Conservation (phyloP, 2,888 invertebrate species). For the Platycheirus albimanus region DNA sequence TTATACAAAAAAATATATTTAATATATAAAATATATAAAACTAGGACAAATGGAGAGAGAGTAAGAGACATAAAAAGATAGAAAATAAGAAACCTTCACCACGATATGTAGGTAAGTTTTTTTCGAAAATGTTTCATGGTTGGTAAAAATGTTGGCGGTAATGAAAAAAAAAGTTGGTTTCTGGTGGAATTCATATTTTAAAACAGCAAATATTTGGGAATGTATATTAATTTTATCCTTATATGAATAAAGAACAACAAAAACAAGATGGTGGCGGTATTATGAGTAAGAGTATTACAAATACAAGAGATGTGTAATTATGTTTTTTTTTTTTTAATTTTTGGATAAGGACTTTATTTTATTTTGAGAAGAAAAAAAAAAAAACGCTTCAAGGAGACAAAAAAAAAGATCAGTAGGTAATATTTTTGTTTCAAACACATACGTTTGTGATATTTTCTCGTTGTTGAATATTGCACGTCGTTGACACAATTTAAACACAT, state of each 20-base stretch:
- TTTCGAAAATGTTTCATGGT: constrained; percentile 30
- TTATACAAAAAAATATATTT: constrained; percentile 67
- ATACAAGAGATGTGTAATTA: constrained; percentile 21
- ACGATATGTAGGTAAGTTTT: constrained; percentile 53
- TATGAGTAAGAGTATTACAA: constrained; percentile 25
- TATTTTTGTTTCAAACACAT: constrained; percentile 67
- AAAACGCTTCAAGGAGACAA: constrained; percentile 68
- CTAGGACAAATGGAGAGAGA: constrained; percentile 27
- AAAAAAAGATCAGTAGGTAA: constrained; percentile 55
- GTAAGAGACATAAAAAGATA: constrained; percentile 31
- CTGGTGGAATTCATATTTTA: constrained; percentile 39
- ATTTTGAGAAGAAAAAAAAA: constrained; percentile 46
- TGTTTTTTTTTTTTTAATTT: constrained; percentile 18
- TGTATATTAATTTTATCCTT: constrained; percentile 33
- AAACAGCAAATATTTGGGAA: constrained; percentile 49
- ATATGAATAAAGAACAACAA: constrained; percentile 58
- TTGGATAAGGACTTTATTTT: constrained; percentile 53
- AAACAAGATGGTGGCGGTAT: constrained; percentile 55
- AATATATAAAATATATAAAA: constrained; percentile 13
- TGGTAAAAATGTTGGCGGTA: constrained; percentile 53
- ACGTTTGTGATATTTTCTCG: constrained; percentile 62
- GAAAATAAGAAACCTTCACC: constrained; percentile 51
- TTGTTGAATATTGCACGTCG: constrained; percentile 67
- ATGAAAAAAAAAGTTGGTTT: constrained; percentile 33
- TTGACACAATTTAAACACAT: constrained; percentile 54